phyloP scores from a whole-genome alignment of 2,888 invertebrate genomes.

The Zhuqinia jingwanae region DNA sequence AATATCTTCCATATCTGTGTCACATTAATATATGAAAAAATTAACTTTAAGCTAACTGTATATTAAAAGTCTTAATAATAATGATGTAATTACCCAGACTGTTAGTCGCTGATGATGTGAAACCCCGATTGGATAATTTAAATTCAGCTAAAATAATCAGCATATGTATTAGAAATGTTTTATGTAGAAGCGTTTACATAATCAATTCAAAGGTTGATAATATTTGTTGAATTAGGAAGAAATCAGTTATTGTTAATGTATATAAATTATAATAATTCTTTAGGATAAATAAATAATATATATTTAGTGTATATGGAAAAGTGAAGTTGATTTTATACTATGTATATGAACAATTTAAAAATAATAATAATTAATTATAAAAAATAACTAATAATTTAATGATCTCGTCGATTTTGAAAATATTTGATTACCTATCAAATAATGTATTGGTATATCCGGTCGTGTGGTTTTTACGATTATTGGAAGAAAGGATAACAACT shows the following conservation, averaged over 20 bases:
- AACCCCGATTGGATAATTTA: constrained; percentile 5
- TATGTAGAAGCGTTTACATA: constrained; percentile 17
- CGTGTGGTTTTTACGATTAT: too few relatives aligned
- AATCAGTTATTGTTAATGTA: constrained; percentile 22
- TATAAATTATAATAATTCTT: not conserved
- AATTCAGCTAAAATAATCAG: constrained; percentile 19
- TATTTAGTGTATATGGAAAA: not conserved
- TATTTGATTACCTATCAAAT: not conserved
- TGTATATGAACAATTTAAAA: not conserved
- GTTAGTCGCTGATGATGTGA: constrained; percentile 59
- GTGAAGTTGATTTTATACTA: constrained; percentile 33
- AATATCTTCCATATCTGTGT: constrained; percentile 73
- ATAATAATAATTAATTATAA: not conserved
- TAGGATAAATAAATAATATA: not conserved
- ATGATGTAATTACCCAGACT: constrained; percentile 48
- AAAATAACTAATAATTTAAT: constrained; percentile 17
- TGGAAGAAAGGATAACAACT: too few relatives aligned
- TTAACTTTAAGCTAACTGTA: too few relatives aligned
- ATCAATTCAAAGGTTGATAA: not conserved
- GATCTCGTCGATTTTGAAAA: constrained; percentile 62
- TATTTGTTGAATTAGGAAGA: not conserved
- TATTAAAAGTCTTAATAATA: not conserved
- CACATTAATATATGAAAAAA: constrained; percentile 44
- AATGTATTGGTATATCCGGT: too few relatives aligned
- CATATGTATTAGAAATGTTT: constrained; percentile 9